These are phyloP conservation scores for Saccopteryx bilineata DNA, from an alignment of 2,113 vertebrate species.

Conservation along the genomic window DNA sequence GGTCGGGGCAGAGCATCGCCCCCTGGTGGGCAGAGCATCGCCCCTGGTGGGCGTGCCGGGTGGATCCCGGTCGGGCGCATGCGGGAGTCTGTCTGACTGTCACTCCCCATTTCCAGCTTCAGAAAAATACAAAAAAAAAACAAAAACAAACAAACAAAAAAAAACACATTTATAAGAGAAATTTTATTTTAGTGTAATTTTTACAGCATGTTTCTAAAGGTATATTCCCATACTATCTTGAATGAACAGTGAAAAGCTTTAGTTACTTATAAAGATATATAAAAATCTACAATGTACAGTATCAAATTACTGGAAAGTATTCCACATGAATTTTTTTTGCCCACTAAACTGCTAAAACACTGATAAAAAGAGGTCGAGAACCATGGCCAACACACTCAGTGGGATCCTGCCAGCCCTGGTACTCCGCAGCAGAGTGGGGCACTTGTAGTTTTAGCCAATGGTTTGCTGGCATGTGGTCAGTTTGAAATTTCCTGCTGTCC, in stretches of 20 bases:
- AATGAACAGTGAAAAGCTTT: not conserved
- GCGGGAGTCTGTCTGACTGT: no score
- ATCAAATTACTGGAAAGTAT: not conserved
- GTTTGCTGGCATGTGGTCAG: conserved; percentile 20
- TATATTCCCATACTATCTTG: not conserved
- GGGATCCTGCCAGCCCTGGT: not conserved
- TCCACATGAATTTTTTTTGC: conserved; percentile 1
- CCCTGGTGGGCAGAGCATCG: no score
- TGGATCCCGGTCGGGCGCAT: no score
- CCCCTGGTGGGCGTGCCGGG: no score
- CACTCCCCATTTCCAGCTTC: no score
- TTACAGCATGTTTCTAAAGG: not conserved
- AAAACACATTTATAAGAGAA: not conserved
- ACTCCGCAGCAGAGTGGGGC: not conserved
- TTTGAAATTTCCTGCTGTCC: conserved; percentile 1
- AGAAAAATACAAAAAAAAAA: no score
- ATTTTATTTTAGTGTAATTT: not conserved
- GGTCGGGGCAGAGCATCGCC: no score
- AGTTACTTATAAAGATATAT: not conserved
- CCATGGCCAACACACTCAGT: not conserved
- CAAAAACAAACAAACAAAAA: no score
- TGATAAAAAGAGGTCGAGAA: not conserved
- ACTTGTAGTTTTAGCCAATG: not conserved
- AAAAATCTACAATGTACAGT: not conserved
- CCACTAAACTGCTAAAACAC: not conserved